Evolutionary conservation across 2,888 invertebrate species (phyloP), one percentile per base, ranked within the genome.

Genomic region (Limnephilus rhombicus): DNA sequence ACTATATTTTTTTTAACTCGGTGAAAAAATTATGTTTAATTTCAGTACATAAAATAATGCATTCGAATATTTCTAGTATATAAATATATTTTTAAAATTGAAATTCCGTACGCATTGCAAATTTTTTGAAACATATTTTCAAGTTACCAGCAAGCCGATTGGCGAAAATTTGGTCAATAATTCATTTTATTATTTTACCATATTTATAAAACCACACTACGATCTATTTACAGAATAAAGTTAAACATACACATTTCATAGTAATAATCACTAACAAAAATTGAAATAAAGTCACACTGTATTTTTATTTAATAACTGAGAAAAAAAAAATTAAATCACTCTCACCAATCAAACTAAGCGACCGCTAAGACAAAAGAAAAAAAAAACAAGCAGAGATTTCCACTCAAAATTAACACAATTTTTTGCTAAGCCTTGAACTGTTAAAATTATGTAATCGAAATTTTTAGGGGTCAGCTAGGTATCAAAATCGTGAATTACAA

Each of bases 21-120:
- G 68, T n/a, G 68, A 68, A 68, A 24, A 68, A 68, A 68, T 68
- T n/a, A 68, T 68, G 83, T 83, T 37, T 37, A 83, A 83, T 37
- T 41, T 83, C 34, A 41, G 37, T 37, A 83, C 83, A 34, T 37
- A 41, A 83, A 34, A 83, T n/a, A 34, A 83, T n/a, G 83, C 83
- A 41, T 34, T 86, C n/a, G 45, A 86, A 86, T 45, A 86, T 86
- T 45, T 86, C 86, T 86, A 88, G 53, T 87, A 88, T 68, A 88
- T 68, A 88, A 88, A 68, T 88, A 88, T 68, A 68, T 31, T 68
- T 87, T 88, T 68, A 68, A 53, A 45, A 86, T 88, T 88, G 68
- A 68, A 90, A 90, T 90, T 90, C 85, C 85, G 49, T 90, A 85
- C 85, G 85, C 90, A 90, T 90, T 91, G 89, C 80, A 82, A 88